Evolutionary conservation across 2,888 invertebrate species (phyloP).

Genomic region (Latheticus oryzae): DNA sequence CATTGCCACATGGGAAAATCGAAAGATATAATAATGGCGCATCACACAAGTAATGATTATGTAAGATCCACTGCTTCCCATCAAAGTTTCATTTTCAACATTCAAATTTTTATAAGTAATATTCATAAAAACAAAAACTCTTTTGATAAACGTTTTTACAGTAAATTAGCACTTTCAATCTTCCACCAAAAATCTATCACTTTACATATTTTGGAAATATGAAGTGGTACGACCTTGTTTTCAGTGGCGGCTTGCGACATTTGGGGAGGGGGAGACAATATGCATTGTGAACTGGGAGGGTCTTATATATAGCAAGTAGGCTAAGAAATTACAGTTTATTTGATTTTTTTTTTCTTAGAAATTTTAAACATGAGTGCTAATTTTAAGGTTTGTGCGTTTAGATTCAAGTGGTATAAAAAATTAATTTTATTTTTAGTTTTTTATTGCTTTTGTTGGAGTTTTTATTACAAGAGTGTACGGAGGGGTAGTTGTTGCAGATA

Average conservation of each 20-base stretch:
- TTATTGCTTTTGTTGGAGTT: constrained; percentile 47
- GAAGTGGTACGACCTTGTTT: constrained; percentile 49
- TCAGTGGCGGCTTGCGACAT: constrained; percentile 49
- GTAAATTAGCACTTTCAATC: constrained; percentile 14
- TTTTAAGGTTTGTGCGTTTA: constrained; percentile 25
- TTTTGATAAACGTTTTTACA: too few species aligned
- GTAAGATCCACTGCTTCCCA: too few species aligned
- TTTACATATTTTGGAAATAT: constrained; percentile 21
- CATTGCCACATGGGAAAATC: too few species aligned
- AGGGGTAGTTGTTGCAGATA: constrained; percentile 53
- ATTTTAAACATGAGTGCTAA: constrained; percentile 35
- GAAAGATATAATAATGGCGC: too few species aligned
- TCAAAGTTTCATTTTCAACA: too few species aligned
- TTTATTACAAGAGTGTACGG: constrained; percentile 48
- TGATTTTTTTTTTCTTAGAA: constrained; percentile 39
- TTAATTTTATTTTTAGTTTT: constrained; percentile 41
- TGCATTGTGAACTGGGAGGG: constrained; percentile 54
- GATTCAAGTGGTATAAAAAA: neutral
- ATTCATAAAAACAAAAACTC: too few species aligned
- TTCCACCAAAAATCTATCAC: too few species aligned
- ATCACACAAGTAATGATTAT: too few species aligned
- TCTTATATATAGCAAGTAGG: constrained; percentile 59
- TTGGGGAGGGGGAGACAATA: constrained; percentile 51
- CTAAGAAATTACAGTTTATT: constrained; percentile 51
- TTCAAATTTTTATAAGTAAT: too few species aligned